Percentiles rank a stretch among this genome's conserved stretches.
phyloP scores from a whole-genome alignment of 92 coral and sea anemone genomes.

The Phymanthus crucifer region DNA sequence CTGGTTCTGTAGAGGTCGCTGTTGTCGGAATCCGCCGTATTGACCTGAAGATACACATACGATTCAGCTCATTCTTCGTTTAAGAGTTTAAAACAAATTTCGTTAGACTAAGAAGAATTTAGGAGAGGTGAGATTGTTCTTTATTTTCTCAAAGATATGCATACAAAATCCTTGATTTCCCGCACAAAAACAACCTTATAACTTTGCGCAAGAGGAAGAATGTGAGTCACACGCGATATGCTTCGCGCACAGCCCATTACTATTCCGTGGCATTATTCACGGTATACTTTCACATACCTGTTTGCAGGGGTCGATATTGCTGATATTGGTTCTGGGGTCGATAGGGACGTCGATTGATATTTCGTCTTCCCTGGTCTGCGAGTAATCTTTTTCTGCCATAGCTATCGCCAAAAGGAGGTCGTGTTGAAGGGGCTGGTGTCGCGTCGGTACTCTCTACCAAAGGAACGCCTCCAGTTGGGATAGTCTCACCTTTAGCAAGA shows the following conservation, averaged over 20 bases:
- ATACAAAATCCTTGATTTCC: too few relatives aligned
- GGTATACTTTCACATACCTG: neutral
- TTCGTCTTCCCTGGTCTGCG: slow-evolving; percentile 37
- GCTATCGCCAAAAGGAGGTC: slow-evolving; percentile 6
- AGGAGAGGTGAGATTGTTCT: too few relatives aligned
- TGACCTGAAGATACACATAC: slow-evolving; percentile 13
- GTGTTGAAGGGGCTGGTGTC: slow-evolving; percentile 19
- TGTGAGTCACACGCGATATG: too few relatives aligned
- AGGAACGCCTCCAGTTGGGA: slow-evolving; percentile 67
- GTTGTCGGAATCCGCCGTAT: slow-evolving; percentile 20
- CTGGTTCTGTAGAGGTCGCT: neutral
- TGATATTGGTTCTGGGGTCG: neutral
- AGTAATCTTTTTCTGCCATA: neutral
- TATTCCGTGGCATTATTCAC: neutral
- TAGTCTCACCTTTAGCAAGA: slow-evolving; percentile 51
- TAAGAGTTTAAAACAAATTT: too few relatives aligned
- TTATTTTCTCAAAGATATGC: too few relatives aligned
- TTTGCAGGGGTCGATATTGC: neutral
- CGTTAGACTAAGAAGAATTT: too few relatives aligned
- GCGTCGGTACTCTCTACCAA: slow-evolving; percentile 62
- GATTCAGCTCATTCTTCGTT: neutral
- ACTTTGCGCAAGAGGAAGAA: too few relatives aligned
- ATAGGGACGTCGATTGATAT: neutral
- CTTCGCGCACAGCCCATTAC: too few relatives aligned
- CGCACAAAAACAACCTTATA: too few relatives aligned